A percentile compares a stretch with the other conserved stretches of the same genome.
Evolutionary conservation across 2,888 invertebrate species (phyloP).

Genomic region (Mesoligia furuncula): DNA sequence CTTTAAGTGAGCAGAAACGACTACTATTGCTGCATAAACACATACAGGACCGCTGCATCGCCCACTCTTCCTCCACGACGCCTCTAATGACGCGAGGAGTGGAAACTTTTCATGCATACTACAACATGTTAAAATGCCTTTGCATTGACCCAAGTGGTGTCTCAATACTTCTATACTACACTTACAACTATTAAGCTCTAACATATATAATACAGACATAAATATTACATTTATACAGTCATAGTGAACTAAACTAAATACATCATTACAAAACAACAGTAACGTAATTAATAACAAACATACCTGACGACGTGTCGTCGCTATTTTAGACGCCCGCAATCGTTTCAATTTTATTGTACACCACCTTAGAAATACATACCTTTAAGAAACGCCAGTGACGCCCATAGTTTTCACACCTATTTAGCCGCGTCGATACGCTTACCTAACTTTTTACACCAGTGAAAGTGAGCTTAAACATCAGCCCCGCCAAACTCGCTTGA

Average conservation of each 20-base stretch:
- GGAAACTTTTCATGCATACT: slow-evolving; percentile 28
- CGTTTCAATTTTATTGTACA: background rate
- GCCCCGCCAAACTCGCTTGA: background rate
- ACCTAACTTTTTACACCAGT: background rate
- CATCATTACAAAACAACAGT: slow-evolving; percentile 3
- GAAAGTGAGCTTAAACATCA: background rate
- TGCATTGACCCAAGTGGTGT: slow-evolving; percentile 5
- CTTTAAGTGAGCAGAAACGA: slow-evolving; percentile 4
- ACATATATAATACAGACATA: background rate
- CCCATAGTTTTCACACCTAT: background rate
- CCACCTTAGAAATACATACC: slow-evolving; percentile 4
- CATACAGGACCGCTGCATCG: slow-evolving; percentile 11
- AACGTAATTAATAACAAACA: slow-evolving; percentile 15
- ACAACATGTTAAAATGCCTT: slow-evolving; percentile 9
- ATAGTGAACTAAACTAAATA: slow-evolving; percentile 31
- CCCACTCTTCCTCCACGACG: background rate
- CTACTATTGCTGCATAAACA: background rate
- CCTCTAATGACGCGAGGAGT: background rate
- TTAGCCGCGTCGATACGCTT: background rate
- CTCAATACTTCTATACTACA: slow-evolving; percentile 21
- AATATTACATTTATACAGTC: slow-evolving; percentile 14
- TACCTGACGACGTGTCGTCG: slow-evolving; percentile 1
- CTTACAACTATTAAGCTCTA: slow-evolving; percentile 15
- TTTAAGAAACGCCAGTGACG: background rate
- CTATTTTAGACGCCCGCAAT: background rate